Evolutionary conservation across 2,113 vertebrate species (phyloP).

Genomic region (Acrocephalus kingi): DNA sequence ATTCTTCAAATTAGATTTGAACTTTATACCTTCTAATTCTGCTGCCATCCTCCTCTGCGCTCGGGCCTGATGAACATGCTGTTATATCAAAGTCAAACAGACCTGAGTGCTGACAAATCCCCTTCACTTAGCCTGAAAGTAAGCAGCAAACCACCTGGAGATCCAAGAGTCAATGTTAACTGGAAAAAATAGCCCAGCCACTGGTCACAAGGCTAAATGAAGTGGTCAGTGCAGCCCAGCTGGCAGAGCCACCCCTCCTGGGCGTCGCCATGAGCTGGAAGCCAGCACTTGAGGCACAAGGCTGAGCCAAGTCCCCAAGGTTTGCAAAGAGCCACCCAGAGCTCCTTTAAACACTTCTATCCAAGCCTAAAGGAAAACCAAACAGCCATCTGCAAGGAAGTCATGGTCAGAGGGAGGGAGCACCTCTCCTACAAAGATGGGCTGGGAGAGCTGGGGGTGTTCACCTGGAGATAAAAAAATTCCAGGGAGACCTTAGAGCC

Average conservation of each 20-base stretch:
- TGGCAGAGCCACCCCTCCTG: not conserved
- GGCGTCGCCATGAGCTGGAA: not conserved
- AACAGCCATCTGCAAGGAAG: not conserved
- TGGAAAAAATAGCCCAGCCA: not conserved
- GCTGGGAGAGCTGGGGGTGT: not conserved
- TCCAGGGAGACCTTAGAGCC: not conserved
- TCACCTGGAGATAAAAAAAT: not conserved
- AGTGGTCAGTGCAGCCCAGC: not conserved
- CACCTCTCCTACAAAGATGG: not conserved
- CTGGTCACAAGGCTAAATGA: not conserved
- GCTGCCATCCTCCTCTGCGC: not conserved
- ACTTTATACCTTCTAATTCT: conserved; percentile 46
- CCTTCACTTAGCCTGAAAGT: conserved; percentile 9
- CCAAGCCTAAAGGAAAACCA: not conserved
- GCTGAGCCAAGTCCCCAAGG: not conserved
- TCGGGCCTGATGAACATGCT: not conserved
- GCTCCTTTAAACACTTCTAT: not conserved
- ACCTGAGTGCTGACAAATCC: conserved; percentile 14
- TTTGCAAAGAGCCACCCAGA: not conserved
- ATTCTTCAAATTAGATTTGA: conserved; percentile 52
- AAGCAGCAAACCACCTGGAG: conserved; percentile 30
- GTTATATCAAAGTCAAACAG: conserved; percentile 29
- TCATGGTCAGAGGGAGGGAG: not conserved
- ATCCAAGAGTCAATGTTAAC: not conserved
- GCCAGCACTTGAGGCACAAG: not conserved